Evolutionary conservation across 2,888 invertebrate species (phyloP), one percentile per base, ranked within the genome.

Genomic region (Eupithecia insigniata): DNA sequence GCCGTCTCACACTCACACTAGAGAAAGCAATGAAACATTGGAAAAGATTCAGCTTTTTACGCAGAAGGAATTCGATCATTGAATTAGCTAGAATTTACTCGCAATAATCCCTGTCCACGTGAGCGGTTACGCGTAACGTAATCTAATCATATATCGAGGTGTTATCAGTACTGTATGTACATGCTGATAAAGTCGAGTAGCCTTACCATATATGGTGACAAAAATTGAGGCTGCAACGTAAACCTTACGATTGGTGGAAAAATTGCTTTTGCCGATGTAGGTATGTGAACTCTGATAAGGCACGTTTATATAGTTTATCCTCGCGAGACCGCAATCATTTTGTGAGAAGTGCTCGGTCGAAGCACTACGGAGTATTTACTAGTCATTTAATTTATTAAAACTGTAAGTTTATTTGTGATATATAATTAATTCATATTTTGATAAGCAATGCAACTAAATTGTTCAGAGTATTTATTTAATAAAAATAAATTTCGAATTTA

Each of bases 131-230:
- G 76, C 77, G 80, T 78, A 79, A 75, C 78, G 75, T 76, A 79
- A 79, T 78, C 78, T 78, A 79, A 80, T 78, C 78, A 76, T 76
- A 89, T 92, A 92, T 92, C 91, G 88, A 83, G 82, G 82, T 83
- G 80, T 87, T 89, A 91, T 90, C 88, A 90, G 86, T 82, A 78
- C 73, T 60, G 58, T 73, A 61, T 66, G 58, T 58, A 68, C 83
- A 86, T 83, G 85, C 82, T 86, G 82, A 88, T 85, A 85, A 84
- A 81, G 80, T 84, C 83, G 81, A 84, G 84, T 86, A 84, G 84
- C 93, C 94, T 95, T 95, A 95, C 96, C 96, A 96, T 96, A 96
- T 96, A 96, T 96, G 96, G 97, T 96, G 95, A 96, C 96, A 96
- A 92, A 92, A 91, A 89, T 88, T 91, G 87, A 88, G 84, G 84